phyloP scores from a whole-genome alignment of 2,113 vertebrate species.

The human region GRCh38 chr3:9114501-9115000 shows the following conservation, averaged over 20 bases:
- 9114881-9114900: background rate
- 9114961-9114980: background rate
- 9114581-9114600: background rate
- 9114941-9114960: background rate
- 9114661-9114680: background rate
- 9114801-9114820: background rate
- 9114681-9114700: background rate
- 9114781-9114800: background rate
- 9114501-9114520: background rate
- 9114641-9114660: background rate
- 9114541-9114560: background rate
- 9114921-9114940: background rate
- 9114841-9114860: background rate
- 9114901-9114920: background rate
- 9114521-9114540: background rate
- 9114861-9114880: accelerated
- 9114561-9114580: background rate
- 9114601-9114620: background rate
- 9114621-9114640: background rate
- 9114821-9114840: background rate
- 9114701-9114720: background rate
- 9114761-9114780: background rate
- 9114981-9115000: background rate
- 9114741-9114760: background rate
- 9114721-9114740: background rate